Percentiles rank a stretch among this genome's conserved stretches.
Evolutionary conservation across 2,797 vertebrate genomes (phyloP).

Genomic region (Sebastes oblongus): DNA sequence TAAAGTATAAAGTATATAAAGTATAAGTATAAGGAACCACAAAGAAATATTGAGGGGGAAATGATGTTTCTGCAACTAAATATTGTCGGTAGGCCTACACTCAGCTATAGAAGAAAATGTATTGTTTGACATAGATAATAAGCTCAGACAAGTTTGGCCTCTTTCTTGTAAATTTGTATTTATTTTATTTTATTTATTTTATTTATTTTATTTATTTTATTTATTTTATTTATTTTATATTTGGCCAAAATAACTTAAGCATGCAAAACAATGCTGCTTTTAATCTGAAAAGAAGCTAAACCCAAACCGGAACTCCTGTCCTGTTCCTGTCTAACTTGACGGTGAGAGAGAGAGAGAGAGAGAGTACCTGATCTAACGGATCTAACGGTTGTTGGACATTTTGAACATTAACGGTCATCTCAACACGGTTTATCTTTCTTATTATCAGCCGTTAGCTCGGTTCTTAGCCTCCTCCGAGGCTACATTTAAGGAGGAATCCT

Average conservation of each 20-base stretch:
- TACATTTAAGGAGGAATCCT: constrained; percentile 64
- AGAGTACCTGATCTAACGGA: too few species aligned
- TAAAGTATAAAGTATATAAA: too few species aligned
- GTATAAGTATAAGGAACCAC: background rate
- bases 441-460: background rate
- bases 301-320: background rate
- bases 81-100: background rate
- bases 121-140: background rate
- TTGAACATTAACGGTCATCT: background rate
- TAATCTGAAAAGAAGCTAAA: constrained; percentile 5
- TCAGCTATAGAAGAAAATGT: background rate
- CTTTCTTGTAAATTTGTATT: background rate
- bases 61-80: background rate
- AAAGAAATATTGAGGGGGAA: background rate
- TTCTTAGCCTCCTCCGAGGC: constrained; percentile 42
- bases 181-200: too few species aligned
- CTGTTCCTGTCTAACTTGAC: background rate
- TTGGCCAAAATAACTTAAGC: background rate
- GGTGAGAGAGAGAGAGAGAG: background rate
- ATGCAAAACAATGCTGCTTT: background rate
- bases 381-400: background rate
- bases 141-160: background rate
- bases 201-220: too few species aligned
- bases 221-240: background rate
- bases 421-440: background rate